Evolutionary conservation across 2,797 vertebrate species (phyloP).

Genomic region (Spizella passerina): DNA sequence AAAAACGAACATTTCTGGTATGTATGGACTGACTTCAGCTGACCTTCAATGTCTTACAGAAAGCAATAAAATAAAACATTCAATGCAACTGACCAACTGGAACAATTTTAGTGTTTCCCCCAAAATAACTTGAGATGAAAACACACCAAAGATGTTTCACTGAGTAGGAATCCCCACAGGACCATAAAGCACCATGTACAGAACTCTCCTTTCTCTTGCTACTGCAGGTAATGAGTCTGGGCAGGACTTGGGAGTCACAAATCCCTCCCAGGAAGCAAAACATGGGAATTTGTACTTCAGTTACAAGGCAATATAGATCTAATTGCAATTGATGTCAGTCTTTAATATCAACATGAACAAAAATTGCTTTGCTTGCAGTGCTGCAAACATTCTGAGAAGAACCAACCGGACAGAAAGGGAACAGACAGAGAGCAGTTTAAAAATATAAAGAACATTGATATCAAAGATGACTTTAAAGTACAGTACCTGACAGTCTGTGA

Average conservation of each 20-base stretch:
- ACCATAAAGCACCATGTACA: background rate
- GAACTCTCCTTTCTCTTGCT: background rate
- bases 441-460: constrained; percentile 5
- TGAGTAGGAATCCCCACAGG: background rate
- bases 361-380: background rate
- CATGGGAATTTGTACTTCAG: background rate
- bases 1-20: background rate
- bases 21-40: background rate
- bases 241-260: background rate
- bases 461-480: constrained; percentile 70
- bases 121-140: background rate
- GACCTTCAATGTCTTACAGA: background rate
- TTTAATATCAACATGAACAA: background rate
- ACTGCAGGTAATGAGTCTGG: background rate
- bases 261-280: background rate
- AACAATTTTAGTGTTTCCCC: accelerated
- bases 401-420: background rate
- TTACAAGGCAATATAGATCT: background rate
- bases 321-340: background rate
- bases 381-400: background rate
- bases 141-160: background rate
- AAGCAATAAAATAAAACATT: background rate
- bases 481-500: constrained; percentile 98
- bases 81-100: too few species aligned
- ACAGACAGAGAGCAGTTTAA: background rate